These are phyloP conservation scores for Adelges cooleyi DNA, from an alignment of 1,140 invertebrate genomes.

Conservation along the genomic window DNA sequence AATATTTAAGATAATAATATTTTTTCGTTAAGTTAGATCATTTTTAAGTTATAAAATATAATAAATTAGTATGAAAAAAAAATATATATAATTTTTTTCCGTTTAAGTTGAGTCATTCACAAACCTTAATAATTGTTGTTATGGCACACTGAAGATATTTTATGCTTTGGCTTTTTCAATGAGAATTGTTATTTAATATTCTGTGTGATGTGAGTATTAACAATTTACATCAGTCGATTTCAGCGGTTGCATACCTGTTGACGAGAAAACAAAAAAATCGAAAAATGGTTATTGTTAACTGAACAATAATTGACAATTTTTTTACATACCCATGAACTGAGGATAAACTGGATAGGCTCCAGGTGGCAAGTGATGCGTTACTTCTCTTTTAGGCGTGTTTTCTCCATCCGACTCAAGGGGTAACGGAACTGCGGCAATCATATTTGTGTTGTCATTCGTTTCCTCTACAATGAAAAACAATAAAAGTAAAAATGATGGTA, in stretches of 20 bases:
- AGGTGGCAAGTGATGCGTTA: conserved; percentile 20
- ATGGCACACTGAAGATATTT: conserved; percentile 18
- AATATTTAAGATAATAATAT: conserved; percentile 28
- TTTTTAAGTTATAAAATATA: no score
- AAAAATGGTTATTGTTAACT: neutral
- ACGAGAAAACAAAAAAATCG: no score
- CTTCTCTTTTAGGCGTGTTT: conserved; percentile 22
- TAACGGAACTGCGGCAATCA: conserved; percentile 8
- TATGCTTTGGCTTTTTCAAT: conserved; percentile 11
- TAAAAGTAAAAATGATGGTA: no score
- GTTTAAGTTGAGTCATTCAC: conserved; percentile 16
- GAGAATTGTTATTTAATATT: neutral
- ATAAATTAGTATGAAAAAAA: conserved; percentile 17
- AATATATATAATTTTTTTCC: neutral
- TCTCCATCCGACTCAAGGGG: conserved; percentile 7
- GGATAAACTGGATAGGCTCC: conserved; percentile 27
- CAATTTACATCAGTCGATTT: conserved; percentile 22
- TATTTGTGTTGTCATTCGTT: conserved; percentile 10
- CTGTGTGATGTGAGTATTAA: neutral
- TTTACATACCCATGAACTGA: conserved; percentile 19
- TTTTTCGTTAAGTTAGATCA: conserved; percentile 6
- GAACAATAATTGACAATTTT: no score
- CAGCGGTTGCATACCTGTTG: conserved; percentile 12
- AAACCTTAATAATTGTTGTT: conserved; percentile 4
- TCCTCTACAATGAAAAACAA: conserved; percentile 5